These are phyloP conservation scores for Sesia apiformis DNA, from an alignment of 2,888 invertebrate genomes.

Conservation along the genomic window DNA sequence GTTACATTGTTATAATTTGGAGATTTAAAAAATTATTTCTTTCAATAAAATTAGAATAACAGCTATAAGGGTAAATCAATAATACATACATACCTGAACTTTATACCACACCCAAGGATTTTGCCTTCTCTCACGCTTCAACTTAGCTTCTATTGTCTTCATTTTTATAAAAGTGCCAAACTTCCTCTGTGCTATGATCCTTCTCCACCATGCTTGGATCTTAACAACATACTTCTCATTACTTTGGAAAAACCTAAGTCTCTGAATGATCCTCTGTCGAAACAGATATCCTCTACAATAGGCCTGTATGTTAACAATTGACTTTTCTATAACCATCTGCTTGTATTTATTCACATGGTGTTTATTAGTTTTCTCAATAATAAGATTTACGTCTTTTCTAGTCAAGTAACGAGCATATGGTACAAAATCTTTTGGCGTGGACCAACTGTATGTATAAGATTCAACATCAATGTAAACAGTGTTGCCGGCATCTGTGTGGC, in stretches of 20 bases:
- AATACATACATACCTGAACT: constrained; percentile 43
- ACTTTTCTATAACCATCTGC: constrained; percentile 48
- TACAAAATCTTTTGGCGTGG: constrained; percentile 65
- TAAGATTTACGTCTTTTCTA: constrained; percentile 48
- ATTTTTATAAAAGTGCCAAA: constrained; percentile 58
- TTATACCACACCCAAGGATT: constrained; percentile 68
- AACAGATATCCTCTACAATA: constrained; percentile 74
- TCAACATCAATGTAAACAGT: constrained; percentile 70
- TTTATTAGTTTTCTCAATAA: constrained; percentile 61
- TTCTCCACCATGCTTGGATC: constrained; percentile 80
- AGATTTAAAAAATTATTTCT: too few species aligned
- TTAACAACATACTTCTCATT: constrained; percentile 54
- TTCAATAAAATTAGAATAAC: too few species aligned
- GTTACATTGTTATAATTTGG: too few species aligned
- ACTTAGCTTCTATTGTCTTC: constrained; percentile 49
- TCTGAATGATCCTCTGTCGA: constrained; percentile 56
- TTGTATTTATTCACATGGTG: constrained; percentile 54
- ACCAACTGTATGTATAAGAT: constrained; percentile 67
- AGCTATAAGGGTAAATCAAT: too few species aligned
- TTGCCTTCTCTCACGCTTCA: constrained; percentile 44
- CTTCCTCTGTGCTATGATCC: constrained; percentile 51
- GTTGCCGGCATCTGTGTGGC: constrained; percentile 65
- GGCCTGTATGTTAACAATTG: constrained; percentile 75
- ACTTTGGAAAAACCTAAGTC: constrained; percentile 49
- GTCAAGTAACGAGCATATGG: constrained; percentile 63